Percentiles rank a stretch among this genome's conserved stretches.
These are phyloP conservation scores for Megaceryle torquata DNA, from an alignment of 2,113 vertebrate species.

Conservation along the genomic window DNA sequence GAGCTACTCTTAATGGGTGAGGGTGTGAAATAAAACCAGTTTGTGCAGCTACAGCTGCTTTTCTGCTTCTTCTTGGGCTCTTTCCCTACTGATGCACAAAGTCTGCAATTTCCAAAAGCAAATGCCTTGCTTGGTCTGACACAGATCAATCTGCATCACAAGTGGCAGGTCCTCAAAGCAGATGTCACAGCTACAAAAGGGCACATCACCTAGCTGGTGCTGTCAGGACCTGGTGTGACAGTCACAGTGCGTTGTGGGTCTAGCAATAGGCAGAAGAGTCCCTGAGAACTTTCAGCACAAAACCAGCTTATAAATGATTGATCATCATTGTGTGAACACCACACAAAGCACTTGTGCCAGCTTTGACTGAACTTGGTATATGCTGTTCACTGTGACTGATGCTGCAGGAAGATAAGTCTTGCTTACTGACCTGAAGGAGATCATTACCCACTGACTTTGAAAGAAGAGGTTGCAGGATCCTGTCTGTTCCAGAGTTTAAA, in stretches of 20 bases:
- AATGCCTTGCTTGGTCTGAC: not conserved
- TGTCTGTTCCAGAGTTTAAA: not conserved
- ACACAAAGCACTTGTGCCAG: not conserved
- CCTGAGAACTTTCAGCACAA: constrained; percentile 38
- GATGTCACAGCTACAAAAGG: constrained; percentile 44
- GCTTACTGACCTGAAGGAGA: not conserved
- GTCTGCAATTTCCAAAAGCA: not conserved
- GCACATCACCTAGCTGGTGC: constrained; percentile 4
- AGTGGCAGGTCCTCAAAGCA: constrained; percentile 52
- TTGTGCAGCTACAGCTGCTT: not conserved
- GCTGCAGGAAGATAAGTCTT: not conserved
- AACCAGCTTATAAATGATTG: constrained; percentile 25
- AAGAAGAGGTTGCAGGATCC: not conserved
- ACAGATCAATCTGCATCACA: constrained; percentile 1
- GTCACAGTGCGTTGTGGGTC: not conserved
- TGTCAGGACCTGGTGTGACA: constrained; percentile 31
- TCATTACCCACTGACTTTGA: not conserved
- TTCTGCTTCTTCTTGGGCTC: not conserved
- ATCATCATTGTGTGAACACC: not conserved
- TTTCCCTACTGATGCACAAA: not conserved
- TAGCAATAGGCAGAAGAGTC: constrained; percentile 22
- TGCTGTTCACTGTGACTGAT: not conserved
- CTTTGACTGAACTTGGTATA: not conserved
- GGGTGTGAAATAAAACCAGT: not conserved
- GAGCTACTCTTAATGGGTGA: not conserved